These are phyloP conservation scores for Anthopleura sola DNA, from an alignment of 64 coral and sea anemone species.

Conservation along the genomic window DNA sequence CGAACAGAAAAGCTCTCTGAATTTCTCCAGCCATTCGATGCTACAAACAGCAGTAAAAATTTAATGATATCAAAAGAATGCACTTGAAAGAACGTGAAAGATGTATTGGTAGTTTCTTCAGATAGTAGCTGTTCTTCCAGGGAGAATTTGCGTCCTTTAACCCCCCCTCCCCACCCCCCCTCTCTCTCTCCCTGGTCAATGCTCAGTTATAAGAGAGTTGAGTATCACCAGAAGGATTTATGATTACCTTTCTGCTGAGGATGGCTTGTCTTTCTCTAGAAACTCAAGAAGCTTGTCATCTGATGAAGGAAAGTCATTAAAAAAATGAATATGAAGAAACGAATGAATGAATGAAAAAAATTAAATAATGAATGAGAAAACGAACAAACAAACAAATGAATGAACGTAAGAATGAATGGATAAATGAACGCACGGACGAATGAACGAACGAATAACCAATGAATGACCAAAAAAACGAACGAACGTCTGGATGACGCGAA, in stretches of 20 bases:
- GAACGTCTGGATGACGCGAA: too few relatives aligned
- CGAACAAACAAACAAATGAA: too few relatives aligned
- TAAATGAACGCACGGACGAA: too few relatives aligned
- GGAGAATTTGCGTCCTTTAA: too few relatives aligned
- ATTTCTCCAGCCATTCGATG: slow-evolving; percentile 67
- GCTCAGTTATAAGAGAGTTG: background rate
- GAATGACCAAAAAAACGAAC: too few relatives aligned
- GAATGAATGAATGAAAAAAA: background rate
- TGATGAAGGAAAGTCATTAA: background rate
- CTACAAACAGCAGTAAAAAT: slow-evolving; percentile 11
- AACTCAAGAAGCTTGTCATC: slow-evolving; percentile 43
- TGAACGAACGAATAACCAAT: background rate
- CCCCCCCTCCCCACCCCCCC: too few relatives aligned
- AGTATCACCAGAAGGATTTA: background rate
- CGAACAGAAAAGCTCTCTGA: slow-evolving; percentile 53
- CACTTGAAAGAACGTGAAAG: too few relatives aligned
- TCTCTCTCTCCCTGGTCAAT: too few relatives aligned
- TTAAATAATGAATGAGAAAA: too few relatives aligned
- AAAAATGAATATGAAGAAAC: background rate
- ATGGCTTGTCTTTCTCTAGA: slow-evolving; percentile 49
- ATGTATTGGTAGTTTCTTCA: background rate
- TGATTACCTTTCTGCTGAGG: slow-evolving; percentile 56
- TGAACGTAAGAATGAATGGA: too few relatives aligned
- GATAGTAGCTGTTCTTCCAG: too few relatives aligned
- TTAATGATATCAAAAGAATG: background rate